Conservation (phyloP, 2,113 vertebrate genomes). For the Lates calcarifer region DNA sequence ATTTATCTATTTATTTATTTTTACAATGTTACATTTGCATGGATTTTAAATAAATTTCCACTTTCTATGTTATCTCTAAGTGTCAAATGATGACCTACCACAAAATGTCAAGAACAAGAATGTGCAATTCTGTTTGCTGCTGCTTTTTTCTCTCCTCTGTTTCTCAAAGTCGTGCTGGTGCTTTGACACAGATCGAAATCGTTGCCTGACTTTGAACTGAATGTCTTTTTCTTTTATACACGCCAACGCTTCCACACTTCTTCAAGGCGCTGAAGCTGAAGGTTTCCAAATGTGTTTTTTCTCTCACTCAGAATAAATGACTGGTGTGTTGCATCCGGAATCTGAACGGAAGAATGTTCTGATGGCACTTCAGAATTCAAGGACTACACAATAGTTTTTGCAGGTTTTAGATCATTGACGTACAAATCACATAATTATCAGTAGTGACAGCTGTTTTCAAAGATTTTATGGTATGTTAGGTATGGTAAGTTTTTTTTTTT, state of each 20-base stretch:
- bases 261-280: constrained; percentile 50
- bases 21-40: constrained; percentile 3
- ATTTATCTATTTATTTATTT: too few species aligned
- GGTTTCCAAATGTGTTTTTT: constrained; percentile 46
- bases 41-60: constrained; percentile 54
- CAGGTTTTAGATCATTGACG: constrained; percentile 11
- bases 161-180: constrained; percentile 36
- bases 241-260: constrained; percentile 30
- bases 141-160: constrained; percentile 2
- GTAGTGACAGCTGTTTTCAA: background rate
- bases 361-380: constrained; percentile 21
- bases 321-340: constrained; percentile 14
- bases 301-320: constrained; percentile 48
- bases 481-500: background rate
- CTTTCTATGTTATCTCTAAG: constrained; percentile 36
- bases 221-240: constrained; percentile 46
- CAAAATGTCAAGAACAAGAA: constrained; percentile 42
- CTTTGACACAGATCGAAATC: constrained; percentile 59
- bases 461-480: background rate
- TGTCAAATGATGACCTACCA: constrained; percentile 33
- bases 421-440: constrained; percentile 7
- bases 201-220: constrained; percentile 46
- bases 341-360: background rate
- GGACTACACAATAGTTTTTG: background rate
- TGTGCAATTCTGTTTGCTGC: constrained; percentile 42